These are phyloP conservation scores for Parnassius orleans DNA, from an alignment of 2,888 invertebrate genomes.

Conservation along the genomic window DNA sequence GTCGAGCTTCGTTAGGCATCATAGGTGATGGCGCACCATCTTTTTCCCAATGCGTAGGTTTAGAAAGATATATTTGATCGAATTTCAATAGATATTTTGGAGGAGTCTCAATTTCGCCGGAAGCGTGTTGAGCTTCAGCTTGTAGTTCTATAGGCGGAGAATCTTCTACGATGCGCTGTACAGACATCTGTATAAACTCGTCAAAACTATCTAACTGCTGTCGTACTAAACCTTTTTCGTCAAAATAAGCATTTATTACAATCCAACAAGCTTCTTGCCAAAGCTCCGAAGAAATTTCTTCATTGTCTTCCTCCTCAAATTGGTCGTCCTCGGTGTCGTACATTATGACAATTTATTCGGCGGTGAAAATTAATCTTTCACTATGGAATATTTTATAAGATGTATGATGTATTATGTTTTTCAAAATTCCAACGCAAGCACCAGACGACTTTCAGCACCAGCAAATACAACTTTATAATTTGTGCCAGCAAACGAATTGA, in stretches of 20 bases:
- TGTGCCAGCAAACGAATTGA: no score
- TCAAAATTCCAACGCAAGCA: no score
- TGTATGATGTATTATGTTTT: no score
- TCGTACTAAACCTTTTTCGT: constrained; percentile 99
- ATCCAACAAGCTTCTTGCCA: constrained; percentile 99
- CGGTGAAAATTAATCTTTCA: no score
- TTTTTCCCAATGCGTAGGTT: constrained; percentile 99
- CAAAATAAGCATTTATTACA: constrained; percentile 99
- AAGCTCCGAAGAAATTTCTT: constrained; percentile 97
- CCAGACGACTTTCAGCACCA: no score
- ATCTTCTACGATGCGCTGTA: constrained; percentile 99
- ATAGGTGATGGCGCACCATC: constrained; percentile 99
- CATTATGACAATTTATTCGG: constrained; percentile 42
- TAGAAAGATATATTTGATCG: constrained; percentile 99
- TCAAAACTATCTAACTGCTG: constrained; percentile 99
- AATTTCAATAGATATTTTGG: constrained; percentile 97
- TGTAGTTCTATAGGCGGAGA: constrained; percentile 98
- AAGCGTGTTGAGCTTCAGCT: constrained; percentile 98
- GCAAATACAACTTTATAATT: no score
- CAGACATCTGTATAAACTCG: constrained; percentile 99
- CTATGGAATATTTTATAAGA: no score
- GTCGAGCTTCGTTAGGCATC: constrained; percentile 99
- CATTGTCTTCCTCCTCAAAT: constrained; percentile 93
- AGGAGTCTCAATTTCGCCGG: constrained; percentile 95
- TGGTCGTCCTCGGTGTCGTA: constrained; percentile 78